Evolutionary conservation across 2,888 invertebrate species (phyloP).

Genomic region (Xanthia icteritia): DNA sequence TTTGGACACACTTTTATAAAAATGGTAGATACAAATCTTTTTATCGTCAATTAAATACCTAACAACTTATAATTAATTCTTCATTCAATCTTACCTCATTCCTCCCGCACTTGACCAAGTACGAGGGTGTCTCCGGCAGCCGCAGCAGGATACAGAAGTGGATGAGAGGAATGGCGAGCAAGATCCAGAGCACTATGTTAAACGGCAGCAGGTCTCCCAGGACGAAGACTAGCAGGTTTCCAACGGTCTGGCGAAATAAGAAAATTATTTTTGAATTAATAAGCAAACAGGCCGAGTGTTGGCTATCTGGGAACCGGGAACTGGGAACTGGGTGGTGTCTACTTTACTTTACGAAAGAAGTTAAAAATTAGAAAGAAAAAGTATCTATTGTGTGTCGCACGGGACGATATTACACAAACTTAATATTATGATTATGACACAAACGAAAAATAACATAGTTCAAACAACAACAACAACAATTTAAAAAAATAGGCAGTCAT

Average conservation of each 20-base stretch:
- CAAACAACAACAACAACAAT: not conserved
- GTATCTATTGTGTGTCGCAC: too few relatives aligned
- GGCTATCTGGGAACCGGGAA: not conserved
- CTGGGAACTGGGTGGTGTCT: not conserved
- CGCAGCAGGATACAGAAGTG: constrained; percentile 83
- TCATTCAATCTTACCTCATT: constrained; percentile 77
- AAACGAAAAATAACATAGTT: not conserved
- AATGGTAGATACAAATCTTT: not conserved
- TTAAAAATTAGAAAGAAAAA: not conserved
- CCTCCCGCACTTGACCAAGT: constrained; percentile 83
- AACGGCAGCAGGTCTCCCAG: constrained; percentile 84
- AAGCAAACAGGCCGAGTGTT: too few relatives aligned
- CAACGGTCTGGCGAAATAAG: constrained; percentile 78
- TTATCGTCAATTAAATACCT: not conserved
- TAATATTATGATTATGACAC: not conserved
- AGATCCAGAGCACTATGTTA: constrained; percentile 84
- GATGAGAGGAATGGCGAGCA: constrained; percentile 83
- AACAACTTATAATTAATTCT: not conserved
- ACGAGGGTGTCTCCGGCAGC: constrained; percentile 86
- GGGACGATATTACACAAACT: not conserved
- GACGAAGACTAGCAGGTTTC: constrained; percentile 84
- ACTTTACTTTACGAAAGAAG: not conserved
- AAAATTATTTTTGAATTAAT: not conserved
- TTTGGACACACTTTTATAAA: too few relatives aligned
- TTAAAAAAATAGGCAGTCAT: too few relatives aligned